Base-by-base conservation (phyloP, 2,888 invertebrate genomes). In the Aromia moschata region DNA sequence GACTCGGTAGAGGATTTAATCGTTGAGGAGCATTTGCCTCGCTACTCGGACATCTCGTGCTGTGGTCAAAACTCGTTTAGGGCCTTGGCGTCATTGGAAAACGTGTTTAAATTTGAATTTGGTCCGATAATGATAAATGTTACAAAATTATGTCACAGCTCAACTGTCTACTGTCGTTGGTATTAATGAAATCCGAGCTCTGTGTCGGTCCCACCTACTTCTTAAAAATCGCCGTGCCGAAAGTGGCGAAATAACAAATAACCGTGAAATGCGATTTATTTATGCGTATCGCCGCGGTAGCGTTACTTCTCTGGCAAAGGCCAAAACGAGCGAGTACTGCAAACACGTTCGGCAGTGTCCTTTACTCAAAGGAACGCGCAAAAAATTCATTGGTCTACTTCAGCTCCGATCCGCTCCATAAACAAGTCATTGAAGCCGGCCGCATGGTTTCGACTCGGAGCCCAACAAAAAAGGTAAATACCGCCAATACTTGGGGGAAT, bases 331-430 rank as follows among this genome's bases (percentile, higher is more conserved):
- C 25, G 3, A 25, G 7, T 25, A 25, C 7, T 5, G 25, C 25
- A 7, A 25, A 25, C 25, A 7, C 7, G 25, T 25, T 25, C 25
- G 25, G 7, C 25, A 7, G 25, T 25, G 25, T 3, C 3, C 7
- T 25, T 25, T 25, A 25, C 7, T 25, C 7, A 25, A 25, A 25
- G n/a, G 25, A 17, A 33, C 18, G 33, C 41, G 43, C 40, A 44
- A 44, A 53, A 53, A 43, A 41, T 30, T 44, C 43, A 16, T 43
- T 43, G 53, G 33, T 53, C 52, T 53, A 25, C 38, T 53, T 44
- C 43, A 43, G 17, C 43, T n/a, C 36, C 18, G 40, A 53, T 53
- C 2, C 36, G 40, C 44, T 53, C 53, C 53, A 53, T 53, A 53
- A 53, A 53, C 44, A 44, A 43, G 18, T 25, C 31, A 31, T 41